Base-by-base conservation (phyloP, 2,797 vertebrate genomes). In the Natrix natrix region DNA sequence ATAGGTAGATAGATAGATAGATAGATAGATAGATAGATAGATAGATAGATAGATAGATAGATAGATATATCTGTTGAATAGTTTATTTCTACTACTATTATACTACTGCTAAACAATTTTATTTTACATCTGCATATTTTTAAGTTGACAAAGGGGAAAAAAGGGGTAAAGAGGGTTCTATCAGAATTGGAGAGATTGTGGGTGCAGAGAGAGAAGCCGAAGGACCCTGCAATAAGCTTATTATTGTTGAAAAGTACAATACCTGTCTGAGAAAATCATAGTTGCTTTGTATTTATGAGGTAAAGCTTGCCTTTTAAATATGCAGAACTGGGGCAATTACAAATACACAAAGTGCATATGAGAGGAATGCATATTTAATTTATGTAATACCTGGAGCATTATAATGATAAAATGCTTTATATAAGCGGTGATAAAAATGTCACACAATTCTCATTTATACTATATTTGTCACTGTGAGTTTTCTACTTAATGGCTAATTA, bases 401-500 rank as follows among this genome's bases (percentile, higher is more conserved):
- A 92, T 92, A 87, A 92, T 91, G 92, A 94, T 94, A 93, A 96
- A 94, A 92, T 89, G 0, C 86, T 95, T 94, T 87, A 28, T 92
- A 66, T 66, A 92, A 91, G 74, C 55, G 83, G 54, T 86, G 90
- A 95, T 94, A 54, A 95, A 95, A 95, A 95, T 94, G 95, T 94
- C 78, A 93, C 88, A 90, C 93, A 63, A 91, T 95, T 91, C 95
- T 96, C 94, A 94, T 92, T 96, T 96, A 32, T 94, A 94, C 91
- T 93, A 55, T 90, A 26, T 95, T 96, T 96, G 92, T 95, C 94
- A 93, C 87, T 92, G 13, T 43, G 92, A 69, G 26, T 86, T 94
- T 86, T 55, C 2, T 92, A 92, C 94, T 95, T 95, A 94, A 94
- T 90, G 91, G 93, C 94, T 94, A 86, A 94, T 94, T 87, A 93